Conservation (phyloP, 1,140 invertebrate species). For the Bilobella aurantiaca region DNA sequence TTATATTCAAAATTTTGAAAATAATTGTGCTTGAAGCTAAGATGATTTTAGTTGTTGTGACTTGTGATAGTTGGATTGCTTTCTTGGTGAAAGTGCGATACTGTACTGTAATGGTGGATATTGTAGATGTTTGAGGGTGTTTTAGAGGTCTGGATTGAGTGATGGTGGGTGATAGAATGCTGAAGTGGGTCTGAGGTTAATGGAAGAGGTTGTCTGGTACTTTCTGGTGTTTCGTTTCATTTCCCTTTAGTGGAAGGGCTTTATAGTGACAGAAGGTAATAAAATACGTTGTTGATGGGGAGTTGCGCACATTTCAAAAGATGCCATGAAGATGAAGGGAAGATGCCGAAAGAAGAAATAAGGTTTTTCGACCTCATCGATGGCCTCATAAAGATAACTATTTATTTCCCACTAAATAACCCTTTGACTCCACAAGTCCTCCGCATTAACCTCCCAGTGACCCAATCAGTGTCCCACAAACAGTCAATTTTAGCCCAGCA, state of each 20-base stretch:
- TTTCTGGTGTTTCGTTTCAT: background rate
- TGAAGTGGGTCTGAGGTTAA: too few species aligned
- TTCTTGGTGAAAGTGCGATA: too few species aligned
- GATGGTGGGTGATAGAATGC: too few species aligned
- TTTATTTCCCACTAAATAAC: constrained; percentile 31
- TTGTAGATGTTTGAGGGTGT: too few species aligned
- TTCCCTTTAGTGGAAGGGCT: constrained; percentile 11
- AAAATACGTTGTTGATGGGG: constrained; percentile 20
- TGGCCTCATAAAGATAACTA: constrained; percentile 30
- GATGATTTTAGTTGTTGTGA: too few species aligned
- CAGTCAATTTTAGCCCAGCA: background rate
- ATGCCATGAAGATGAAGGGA: background rate
- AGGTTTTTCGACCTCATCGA: constrained; percentile 20
- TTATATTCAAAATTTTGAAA: too few species aligned
- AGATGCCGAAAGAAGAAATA: constrained; percentile 11
- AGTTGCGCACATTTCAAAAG: background rate
- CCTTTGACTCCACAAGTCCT: constrained; percentile 15
- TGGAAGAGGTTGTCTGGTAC: background rate
- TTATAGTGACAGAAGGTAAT: constrained; percentile 22
- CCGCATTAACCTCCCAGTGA: background rate
- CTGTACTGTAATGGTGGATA: too few species aligned
- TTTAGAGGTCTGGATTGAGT: too few species aligned
- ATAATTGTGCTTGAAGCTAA: too few species aligned
- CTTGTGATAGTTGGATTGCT: too few species aligned
- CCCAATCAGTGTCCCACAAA: constrained; percentile 5